Conservation (phyloP, 2,113 vertebrate species). For the Salvelinus sp. region DNA sequence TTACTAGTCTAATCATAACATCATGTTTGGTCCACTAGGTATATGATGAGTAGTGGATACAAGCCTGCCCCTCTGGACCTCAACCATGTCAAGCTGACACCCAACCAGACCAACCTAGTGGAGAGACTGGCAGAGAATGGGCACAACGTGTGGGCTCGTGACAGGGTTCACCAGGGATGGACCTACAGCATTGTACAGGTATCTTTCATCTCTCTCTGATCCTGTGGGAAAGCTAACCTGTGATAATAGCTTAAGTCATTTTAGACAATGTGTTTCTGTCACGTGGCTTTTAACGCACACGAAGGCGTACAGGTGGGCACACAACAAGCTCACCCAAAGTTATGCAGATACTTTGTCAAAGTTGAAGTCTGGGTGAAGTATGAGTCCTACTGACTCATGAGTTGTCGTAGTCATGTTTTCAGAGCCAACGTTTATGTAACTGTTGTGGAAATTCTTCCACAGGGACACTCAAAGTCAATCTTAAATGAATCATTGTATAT, state of each 20-base stretch:
- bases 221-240: too few species aligned
- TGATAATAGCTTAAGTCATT: background rate
- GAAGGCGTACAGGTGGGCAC: background rate
- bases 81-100: slow-evolving; percentile 85
- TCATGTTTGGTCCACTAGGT: slow-evolving; percentile 60
- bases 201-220: background rate
- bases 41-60: slow-evolving; percentile 85
- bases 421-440: background rate
- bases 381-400: background rate
- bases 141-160: slow-evolving; percentile 91
- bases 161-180: slow-evolving; percentile 88
- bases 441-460: too few species aligned
- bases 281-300: background rate
- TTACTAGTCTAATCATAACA: background rate
- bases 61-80: slow-evolving; percentile 89
- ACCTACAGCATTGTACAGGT: slow-evolving; percentile 90
- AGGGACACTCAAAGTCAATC: too few species aligned
- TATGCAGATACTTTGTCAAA: background rate
- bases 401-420: background rate
- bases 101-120: slow-evolving; percentile 88
- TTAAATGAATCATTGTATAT: too few species aligned
- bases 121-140: slow-evolving; percentile 90
- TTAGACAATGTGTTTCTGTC: background rate
- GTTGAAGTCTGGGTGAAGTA: background rate
- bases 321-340: background rate